Evolutionary conservation across 1,140 invertebrate species (phyloP).

Genomic region (Charaxes varanes): DNA sequence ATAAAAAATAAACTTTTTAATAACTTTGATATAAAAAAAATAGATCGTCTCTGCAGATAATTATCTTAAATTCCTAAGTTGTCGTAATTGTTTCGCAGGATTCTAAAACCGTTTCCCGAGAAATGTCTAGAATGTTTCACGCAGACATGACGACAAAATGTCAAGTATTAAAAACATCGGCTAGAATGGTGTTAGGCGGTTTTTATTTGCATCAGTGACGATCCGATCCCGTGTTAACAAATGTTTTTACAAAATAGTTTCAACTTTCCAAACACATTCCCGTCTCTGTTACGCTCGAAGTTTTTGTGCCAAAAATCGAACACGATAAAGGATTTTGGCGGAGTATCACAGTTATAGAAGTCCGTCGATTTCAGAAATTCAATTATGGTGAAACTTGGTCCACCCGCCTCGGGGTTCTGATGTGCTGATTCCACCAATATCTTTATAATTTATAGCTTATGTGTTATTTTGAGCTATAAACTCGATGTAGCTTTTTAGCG

Average conservation of each 20-base stretch:
- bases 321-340: conserved; percentile 22
- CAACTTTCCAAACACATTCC: conserved; percentile 4
- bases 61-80: no score
- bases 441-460: no score
- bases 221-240: conserved; percentile 12
- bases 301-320: conserved; percentile 14
- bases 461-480: no score
- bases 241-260: conserved; percentile 16
- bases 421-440: conserved; percentile 60
- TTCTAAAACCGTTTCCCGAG: no score
- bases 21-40: no score
- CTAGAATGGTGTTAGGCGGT: conserved; percentile 11
- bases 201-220: conserved; percentile 11
- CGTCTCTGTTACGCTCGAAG: conserved; percentile 8
- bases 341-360: conserved; percentile 26
- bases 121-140: no score
- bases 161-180: conserved; percentile 11
- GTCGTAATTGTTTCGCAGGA: no score
- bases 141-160: no score
- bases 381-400: conserved; percentile 48
- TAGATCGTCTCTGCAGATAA: no score
- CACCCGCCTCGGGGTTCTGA: conserved; percentile 30
- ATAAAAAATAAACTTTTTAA: no score
- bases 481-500: no score
- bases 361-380: conserved; percentile 41